phyloP scores from a whole-genome alignment of 2,797 vertebrate species.

The Parambassis ranga region DNA sequence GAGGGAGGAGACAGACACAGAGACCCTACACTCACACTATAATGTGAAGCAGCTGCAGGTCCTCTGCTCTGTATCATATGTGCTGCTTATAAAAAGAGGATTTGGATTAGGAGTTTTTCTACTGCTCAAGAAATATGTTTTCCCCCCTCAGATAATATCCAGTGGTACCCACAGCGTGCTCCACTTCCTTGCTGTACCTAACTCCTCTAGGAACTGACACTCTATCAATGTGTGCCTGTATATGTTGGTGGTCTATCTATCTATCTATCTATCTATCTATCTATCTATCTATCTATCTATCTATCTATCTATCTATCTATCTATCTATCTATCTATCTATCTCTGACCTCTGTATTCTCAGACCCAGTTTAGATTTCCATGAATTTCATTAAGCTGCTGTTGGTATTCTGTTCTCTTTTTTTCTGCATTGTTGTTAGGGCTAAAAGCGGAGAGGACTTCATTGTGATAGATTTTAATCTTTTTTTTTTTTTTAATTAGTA shows the following conservation, averaged over 20 bases:
- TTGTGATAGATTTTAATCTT: neutral
- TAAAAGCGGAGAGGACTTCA: neutral
- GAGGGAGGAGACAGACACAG: constrained; percentile 8
- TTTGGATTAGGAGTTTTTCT: constrained; percentile 74
- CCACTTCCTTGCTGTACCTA: too few relatives aligned
- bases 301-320: too few relatives aligned
- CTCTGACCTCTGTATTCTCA: too few relatives aligned
- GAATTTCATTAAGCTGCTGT: neutral
- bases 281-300: too few relatives aligned
- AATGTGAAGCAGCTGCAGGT: constrained; percentile 41
- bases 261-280: too few relatives aligned
- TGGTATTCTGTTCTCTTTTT: neutral
- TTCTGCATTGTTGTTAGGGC: neutral
- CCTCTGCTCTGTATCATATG: constrained; percentile 49
- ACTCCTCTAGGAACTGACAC: neutral
- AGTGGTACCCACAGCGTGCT: constrained; percentile 9
- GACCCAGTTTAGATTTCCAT: neutral
- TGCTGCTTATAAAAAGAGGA: constrained; percentile 76
- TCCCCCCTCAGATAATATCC: constrained; percentile 44
- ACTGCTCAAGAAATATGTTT: constrained; percentile 62
- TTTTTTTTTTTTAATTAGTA: neutral
- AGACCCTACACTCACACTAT: constrained; percentile 11
- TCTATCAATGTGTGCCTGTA: neutral
- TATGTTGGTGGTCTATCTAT: too few relatives aligned
- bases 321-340: too few relatives aligned